These are phyloP conservation scores for Phoenicopterus ruber DNA, from an alignment of 2,113 vertebrate genomes.

Conservation along the genomic window DNA sequence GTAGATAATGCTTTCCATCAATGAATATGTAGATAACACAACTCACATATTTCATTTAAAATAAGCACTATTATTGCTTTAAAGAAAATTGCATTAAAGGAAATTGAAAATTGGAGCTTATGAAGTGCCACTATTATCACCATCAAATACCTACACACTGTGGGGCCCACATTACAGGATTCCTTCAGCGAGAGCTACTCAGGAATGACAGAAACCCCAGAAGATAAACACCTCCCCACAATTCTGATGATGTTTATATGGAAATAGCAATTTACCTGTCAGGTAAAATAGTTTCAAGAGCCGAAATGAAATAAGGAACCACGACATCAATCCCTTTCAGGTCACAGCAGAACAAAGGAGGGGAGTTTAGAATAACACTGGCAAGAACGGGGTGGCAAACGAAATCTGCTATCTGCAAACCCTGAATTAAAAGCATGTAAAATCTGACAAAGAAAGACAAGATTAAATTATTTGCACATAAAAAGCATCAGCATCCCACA, in stretches of 20 bases:
- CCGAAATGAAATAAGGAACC: conserved; percentile 95
- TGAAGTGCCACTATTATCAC: not conserved
- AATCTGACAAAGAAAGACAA: conserved; percentile 84
- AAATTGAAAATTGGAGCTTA: not conserved
- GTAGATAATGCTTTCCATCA: not conserved
- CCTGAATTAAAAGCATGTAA: conserved; percentile 98
- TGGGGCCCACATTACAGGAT: not conserved
- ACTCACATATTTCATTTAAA: not conserved
- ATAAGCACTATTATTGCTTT: not conserved
- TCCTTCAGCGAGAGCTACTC: not conserved
- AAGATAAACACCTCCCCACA: not conserved
- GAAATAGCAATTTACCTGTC: conserved; percentile 83
- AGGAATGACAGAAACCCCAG: not conserved
- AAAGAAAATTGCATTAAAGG: not conserved
- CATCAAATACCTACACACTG: not conserved
- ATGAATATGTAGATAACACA: not conserved
- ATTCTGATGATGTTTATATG: not conserved
- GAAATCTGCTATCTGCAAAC: conserved; percentile 94
- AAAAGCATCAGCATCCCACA: not conserved
- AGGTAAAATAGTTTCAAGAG: conserved; percentile 93
- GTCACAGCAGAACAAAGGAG: conserved; percentile 94
- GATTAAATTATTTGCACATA: conserved; percentile 60
- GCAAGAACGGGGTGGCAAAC: conserved; percentile 92
- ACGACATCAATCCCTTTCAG: conserved; percentile 95
- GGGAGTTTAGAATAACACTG: conserved; percentile 94